Conservation (phyloP, 2,797 vertebrate species). For the Ctenochaetus hawaiiensis region DNA sequence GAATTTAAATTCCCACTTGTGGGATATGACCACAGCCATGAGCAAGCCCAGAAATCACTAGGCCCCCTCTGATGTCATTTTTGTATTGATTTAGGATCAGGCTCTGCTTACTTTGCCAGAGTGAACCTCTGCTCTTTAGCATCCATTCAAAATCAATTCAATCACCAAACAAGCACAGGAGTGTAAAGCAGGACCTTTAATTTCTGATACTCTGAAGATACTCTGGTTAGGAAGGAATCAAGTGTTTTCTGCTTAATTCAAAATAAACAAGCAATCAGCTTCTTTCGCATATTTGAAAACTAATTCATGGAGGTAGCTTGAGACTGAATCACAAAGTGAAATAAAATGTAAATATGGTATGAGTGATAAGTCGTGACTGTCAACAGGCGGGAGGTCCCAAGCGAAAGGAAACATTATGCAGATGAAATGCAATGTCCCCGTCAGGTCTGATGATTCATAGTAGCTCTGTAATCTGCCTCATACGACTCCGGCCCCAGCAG, state of each 20-base stretch:
- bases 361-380: slow-evolving; percentile 34
- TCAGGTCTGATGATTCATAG: slow-evolving; percentile 42
- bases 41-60: slow-evolving; percentile 45
- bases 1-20: slow-evolving; percentile 46
- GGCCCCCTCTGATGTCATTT: slow-evolving; percentile 51
- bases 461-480: slow-evolving; percentile 16
- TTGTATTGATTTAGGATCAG: slow-evolving; percentile 55
- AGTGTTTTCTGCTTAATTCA: slow-evolving; percentile 30
- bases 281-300: slow-evolving; percentile 23
- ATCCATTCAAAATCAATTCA: slow-evolving; percentile 62
- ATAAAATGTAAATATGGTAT: slow-evolving; percentile 44
- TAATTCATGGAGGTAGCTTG: slow-evolving; percentile 20
- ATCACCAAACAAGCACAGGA: slow-evolving; percentile 22
- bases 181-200: slow-evolving; percentile 26
- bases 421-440: slow-evolving; percentile 44
- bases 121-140: slow-evolving; percentile 37
- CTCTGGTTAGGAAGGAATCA: slow-evolving; percentile 17
- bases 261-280: slow-evolving; percentile 21
- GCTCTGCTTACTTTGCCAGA: slow-evolving; percentile 45
- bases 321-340: slow-evolving; percentile 38
- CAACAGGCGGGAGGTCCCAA: slow-evolving; percentile 7
- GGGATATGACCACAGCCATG: slow-evolving; percentile 3
- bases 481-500: not conserved
- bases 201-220: slow-evolving; percentile 4
- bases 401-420: slow-evolving; percentile 28